Evolutionary conservation across 2,888 invertebrate species (phyloP), one percentile per base, ranked within the genome.

Genomic region (Noctuana brunneofusca): DNA sequence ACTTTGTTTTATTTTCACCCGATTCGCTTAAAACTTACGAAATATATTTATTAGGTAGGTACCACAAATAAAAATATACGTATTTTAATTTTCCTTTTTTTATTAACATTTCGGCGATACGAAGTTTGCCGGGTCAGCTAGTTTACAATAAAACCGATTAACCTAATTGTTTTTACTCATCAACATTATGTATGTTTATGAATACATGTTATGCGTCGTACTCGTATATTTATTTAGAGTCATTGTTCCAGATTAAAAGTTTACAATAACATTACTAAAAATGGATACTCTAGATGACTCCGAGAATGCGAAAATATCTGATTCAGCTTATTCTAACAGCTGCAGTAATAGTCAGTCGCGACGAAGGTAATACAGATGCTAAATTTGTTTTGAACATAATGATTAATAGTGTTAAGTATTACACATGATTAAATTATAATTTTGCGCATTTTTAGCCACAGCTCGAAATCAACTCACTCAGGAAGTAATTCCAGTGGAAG

Each of bases 311-410:
- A 95, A 95, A 78, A 88, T 95, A 54, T 95, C 95, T 6, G 96
- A 96, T 83, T 96, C 96, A 1, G 96, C 94, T 9, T 96, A 96
- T 78, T 96, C 96, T 0, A 96, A 95, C 78, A 96, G 96, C 73
- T 95, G 95, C 85, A 95, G 95, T 74, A 96, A 96, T 83, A 96
- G 96, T 72, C 96, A 96, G 76, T 96, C 96, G 0, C 95, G 95
- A 75, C 92, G 95, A 78, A 96, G 96, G 96, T 96, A 78, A 46
- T 12, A 1, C 12, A 20, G 9, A 8, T 46, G 18, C 20, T 20
- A 18, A 46, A 4, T 11, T 46, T 41, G 16, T 9, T n/a, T 9
- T 8, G 41, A 41, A 18, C 16, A n/a, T n/a, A n/a, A n/a, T n/a
- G n/a, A n/a, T n/a, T 4, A 35, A 35, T 12, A 35, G 3, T 35